Evolutionary conservation across 2,888 invertebrate species (phyloP).

Genomic region (Epistrophella euchroma): DNA sequence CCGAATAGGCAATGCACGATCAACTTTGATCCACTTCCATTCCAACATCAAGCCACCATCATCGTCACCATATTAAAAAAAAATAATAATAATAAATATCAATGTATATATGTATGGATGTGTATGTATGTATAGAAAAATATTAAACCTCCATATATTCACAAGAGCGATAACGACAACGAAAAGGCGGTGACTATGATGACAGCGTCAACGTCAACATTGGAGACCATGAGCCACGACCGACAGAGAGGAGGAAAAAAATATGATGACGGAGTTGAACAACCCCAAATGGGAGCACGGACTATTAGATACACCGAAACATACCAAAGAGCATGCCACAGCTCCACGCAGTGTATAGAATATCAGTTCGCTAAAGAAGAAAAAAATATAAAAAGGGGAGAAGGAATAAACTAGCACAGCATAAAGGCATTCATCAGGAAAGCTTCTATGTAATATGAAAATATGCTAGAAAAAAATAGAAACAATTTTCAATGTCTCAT

Average conservation of each 20-base stretch:
- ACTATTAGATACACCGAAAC: conserved; percentile 71
- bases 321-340: conserved; percentile 27
- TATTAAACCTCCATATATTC: conserved; percentile 54
- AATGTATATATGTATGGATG: too few relatives aligned
- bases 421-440: conserved; percentile 30
- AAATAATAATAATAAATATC: not conserved
- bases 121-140: not conserved
- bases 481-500: not conserved
- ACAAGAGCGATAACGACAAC: conserved; percentile 41
- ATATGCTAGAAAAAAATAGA: not conserved
- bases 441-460: conserved; percentile 27
- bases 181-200: conserved; percentile 38
- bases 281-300: conserved; percentile 71
- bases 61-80: not conserved
- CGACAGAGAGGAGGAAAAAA: conserved; percentile 27
- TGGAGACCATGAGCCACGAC: conserved; percentile 37
- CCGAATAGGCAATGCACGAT: conserved; percentile 52
- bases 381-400: conserved; percentile 20
- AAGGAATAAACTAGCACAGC: conserved; percentile 51
- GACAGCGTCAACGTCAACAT: conserved; percentile 40
- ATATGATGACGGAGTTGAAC: conserved; percentile 72
- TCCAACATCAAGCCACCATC: conserved; percentile 17
- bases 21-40: conserved; percentile 62
- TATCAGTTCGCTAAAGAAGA: conserved; percentile 43
- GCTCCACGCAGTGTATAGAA: conserved; percentile 43